Conservation (phyloP, 35 echinoderm and acorn worm species). For the Patiria miniata region DNA sequence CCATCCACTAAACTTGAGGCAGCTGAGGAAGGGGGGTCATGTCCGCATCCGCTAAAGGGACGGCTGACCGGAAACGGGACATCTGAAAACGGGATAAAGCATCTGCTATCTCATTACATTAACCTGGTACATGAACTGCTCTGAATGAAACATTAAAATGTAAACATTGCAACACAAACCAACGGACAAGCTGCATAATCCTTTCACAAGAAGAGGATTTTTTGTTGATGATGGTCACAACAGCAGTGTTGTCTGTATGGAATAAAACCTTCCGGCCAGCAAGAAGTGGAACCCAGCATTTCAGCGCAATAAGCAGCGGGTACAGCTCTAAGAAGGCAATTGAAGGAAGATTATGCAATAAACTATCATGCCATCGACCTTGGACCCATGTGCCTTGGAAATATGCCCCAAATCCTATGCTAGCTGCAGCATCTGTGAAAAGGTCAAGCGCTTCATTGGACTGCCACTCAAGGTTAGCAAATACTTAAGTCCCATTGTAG, state of each 20-base stretch:
- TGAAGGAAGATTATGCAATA: not conserved
- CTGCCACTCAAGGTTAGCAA: not conserved
- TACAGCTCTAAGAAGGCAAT: slow-evolving; percentile 42
- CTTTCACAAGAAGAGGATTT: not conserved
- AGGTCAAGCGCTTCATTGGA: not conserved
- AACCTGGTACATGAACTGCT: not conserved
- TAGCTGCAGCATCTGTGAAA: slow-evolving; percentile 35
- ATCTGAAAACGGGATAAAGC: slow-evolving; percentile 8
- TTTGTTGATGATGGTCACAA: not conserved
- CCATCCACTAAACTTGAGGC: not conserved
- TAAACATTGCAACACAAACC: not conserved
- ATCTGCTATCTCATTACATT: not conserved
- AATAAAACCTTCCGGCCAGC: not conserved
- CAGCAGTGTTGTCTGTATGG: slow-evolving; percentile 8
- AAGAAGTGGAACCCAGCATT: slow-evolving; percentile 7
- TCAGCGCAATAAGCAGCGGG: slow-evolving; percentile 4
- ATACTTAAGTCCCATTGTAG: slow-evolving; percentile 34
- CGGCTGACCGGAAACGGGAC: not conserved
- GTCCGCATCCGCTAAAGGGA: not conserved
- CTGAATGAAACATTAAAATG: not conserved
- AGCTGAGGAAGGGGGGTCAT: not conserved
- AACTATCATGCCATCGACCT: not conserved
- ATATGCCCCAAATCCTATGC: slow-evolving; percentile 34
- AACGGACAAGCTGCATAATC: not conserved
- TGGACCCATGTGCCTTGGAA: slow-evolving; percentile 38